phyloP scores from a whole-genome alignment of 35 echinoderm and acorn worm genomes.

The Strongylocentrotus purpuratus region DNA sequence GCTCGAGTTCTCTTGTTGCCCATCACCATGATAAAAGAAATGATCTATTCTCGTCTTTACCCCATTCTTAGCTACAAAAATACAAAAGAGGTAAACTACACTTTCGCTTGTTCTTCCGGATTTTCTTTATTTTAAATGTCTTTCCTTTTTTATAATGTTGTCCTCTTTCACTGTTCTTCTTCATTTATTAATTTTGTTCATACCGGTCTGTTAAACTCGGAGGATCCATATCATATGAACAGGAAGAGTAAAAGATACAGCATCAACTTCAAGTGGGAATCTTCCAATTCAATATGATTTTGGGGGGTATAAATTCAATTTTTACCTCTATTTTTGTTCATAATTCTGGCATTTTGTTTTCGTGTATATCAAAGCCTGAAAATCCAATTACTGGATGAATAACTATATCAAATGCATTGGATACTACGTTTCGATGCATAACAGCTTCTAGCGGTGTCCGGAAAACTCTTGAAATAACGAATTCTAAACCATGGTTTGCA shows the following conservation, averaged over 20 bases:
- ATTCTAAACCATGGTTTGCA: conserved; percentile 9
- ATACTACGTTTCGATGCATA: not conserved
- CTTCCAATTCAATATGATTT: not conserved
- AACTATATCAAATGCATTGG: not conserved
- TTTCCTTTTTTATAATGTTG: not conserved
- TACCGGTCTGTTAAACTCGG: no score
- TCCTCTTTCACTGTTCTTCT: not conserved
- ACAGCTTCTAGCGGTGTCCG: not conserved
- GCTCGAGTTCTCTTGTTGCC: not conserved
- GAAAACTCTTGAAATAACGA: not conserved
- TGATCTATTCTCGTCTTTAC: not conserved
- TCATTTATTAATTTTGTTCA: not conserved
- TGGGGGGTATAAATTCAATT: no score
- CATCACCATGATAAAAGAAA: not conserved
- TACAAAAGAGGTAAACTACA: not conserved
- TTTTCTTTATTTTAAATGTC: not conserved
- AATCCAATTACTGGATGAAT: not conserved
- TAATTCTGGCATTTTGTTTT: not conserved
- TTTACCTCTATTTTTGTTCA: not conserved
- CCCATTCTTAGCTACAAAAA: not conserved
- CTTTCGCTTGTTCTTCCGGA: not conserved
- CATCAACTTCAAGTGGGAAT: not conserved
- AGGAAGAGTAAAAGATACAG: not conserved
- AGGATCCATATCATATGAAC: not conserved
- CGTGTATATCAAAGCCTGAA: not conserved